Evolutionary conservation across 2,797 vertebrate genomes (phyloP).

Genomic region (Clarias laeviceps): DNA sequence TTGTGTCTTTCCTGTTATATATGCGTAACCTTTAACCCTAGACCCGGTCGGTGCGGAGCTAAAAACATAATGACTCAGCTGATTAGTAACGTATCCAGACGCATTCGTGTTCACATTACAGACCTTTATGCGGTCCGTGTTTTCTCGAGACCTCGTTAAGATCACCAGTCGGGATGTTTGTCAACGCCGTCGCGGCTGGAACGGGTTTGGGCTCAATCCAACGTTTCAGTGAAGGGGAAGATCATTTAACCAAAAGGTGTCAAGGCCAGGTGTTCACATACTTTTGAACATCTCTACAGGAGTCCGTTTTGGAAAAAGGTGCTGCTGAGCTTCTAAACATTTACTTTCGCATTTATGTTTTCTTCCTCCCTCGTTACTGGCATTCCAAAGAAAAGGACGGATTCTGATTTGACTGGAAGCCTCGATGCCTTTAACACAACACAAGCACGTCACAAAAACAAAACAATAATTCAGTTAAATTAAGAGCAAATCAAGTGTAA

Average conservation of each 20-base stretch:
- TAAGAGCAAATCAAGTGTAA: background rate
- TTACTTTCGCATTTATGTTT: background rate
- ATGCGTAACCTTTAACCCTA: background rate
- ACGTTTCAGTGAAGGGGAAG: background rate
- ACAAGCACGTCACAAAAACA: background rate
- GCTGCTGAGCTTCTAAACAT: background rate
- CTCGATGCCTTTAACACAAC: background rate
- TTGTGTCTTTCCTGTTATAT: background rate
- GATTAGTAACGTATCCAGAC: background rate
- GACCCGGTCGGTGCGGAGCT: background rate
- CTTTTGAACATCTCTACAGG: background rate
- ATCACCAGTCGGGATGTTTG: no score
- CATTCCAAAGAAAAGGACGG: background rate
- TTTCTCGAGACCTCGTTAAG: no score
- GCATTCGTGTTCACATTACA: no score
- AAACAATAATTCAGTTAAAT: background rate
- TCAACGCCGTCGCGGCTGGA: background rate
- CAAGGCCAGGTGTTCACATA: background rate
- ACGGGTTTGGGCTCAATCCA: background rate
- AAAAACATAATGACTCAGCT: background rate
- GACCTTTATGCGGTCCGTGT: background rate
- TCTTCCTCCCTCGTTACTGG: background rate
- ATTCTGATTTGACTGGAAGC: background rate
- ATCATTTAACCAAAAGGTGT: background rate
- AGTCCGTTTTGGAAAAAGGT: background rate